Conservation (phyloP, 2,113 vertebrate species). For the Mola mola region DNA sequence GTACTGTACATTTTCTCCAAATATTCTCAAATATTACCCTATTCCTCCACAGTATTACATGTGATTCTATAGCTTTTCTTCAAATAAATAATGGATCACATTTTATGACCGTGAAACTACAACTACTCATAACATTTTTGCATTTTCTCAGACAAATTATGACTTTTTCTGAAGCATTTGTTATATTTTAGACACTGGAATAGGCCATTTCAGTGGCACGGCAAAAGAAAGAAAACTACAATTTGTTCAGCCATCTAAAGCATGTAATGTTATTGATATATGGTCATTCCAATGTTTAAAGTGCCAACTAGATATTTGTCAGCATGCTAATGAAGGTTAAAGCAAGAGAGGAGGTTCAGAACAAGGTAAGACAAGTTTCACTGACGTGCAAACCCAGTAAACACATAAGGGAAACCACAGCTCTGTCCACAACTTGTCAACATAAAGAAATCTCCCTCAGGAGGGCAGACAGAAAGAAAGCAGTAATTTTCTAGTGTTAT, state of each 20-base stretch:
- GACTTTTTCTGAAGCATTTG: too few species aligned
- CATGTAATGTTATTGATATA: background rate
- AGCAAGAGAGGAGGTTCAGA: conserved; percentile 15
- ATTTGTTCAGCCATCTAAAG: background rate
- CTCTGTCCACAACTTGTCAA: conserved; percentile 51
- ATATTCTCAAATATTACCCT: too few species aligned
- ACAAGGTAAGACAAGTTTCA: conserved; percentile 19
- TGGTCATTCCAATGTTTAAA: background rate
- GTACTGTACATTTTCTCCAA: too few species aligned
- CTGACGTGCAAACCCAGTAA: conserved; percentile 1
- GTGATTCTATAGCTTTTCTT: too few species aligned
- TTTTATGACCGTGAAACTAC: too few species aligned
- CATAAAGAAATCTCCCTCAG: conserved; percentile 10
- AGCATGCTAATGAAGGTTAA: background rate
- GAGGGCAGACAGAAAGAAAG: background rate
- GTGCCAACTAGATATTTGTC: conserved; percentile 8
- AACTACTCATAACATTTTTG: too few species aligned
- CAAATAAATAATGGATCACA: too few species aligned
- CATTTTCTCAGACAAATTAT: too few species aligned
- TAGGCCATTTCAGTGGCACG: background rate
- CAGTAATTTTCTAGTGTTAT: conserved; percentile 20
- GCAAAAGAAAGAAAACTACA: background rate
- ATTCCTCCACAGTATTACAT: too few species aligned
- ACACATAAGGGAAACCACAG: conserved; percentile 1
- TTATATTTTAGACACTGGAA: too few species aligned